These are phyloP conservation scores for Grus americana DNA, from an alignment of 2,113 vertebrate genomes.

Conservation along the genomic window DNA sequence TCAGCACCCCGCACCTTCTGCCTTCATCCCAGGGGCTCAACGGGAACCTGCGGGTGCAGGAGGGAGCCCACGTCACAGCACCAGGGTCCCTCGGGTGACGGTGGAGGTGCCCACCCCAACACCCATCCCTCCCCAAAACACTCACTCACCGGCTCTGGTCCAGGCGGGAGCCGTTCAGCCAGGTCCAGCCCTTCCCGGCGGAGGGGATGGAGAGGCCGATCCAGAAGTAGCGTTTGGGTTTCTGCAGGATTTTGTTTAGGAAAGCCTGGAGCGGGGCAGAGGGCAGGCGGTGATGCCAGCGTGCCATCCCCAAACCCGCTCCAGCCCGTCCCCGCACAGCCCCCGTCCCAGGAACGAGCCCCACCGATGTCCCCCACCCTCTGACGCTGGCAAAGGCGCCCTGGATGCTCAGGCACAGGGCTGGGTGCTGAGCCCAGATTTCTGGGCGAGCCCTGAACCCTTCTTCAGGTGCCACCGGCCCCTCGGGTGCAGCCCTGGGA, in stretches of 20 bases:
- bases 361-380: not conserved
- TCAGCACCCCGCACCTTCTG: accelerated
- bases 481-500: not conserved
- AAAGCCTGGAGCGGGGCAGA: not conserved
- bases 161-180: not conserved
- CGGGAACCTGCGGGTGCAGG: not conserved
- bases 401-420: not conserved
- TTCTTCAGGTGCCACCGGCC: not conserved
- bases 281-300: no score
- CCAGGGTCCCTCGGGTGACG: not conserved
- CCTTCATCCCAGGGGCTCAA: accelerated
- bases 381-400: not conserved
- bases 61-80: not conserved
- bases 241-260: accelerated
- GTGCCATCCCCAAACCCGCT: not conserved
- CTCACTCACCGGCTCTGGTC: not conserved
- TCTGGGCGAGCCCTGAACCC: not conserved
- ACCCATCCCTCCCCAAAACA: not conserved
- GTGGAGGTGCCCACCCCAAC: no score
- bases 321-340: not conserved
- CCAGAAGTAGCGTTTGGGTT: not conserved
- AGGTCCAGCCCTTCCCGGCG: not conserved
- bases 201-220: not conserved
- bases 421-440: not conserved
- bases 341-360: not conserved